Percentiles rank a stretch among this genome's conserved stretches.
phyloP scores from a whole-genome alignment of 1,140 invertebrate species.

The Diabrotica undecimpunctata region DNA sequence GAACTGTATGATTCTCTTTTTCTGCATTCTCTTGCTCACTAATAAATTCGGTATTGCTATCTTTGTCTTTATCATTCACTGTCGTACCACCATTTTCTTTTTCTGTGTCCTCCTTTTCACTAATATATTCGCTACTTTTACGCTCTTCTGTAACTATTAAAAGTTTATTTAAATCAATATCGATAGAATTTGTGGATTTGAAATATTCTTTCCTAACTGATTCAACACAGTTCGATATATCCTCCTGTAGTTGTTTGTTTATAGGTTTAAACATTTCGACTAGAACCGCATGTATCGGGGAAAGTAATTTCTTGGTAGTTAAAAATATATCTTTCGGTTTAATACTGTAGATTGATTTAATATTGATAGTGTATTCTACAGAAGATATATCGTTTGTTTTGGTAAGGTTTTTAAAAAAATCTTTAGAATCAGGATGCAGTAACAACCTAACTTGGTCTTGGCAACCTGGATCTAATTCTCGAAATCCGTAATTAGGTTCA shows the following conservation, averaged over 20 bases:
- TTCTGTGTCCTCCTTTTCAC: background rate
- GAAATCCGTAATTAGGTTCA: constrained; percentile 36
- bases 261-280: background rate
- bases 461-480: constrained; percentile 27
- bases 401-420: constrained; percentile 20
- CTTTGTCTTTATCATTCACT: no score
- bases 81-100: background rate
- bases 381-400: background rate
- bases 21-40: background rate
- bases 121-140: no score
- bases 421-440: constrained; percentile 28
- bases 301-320: background rate
- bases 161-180: constrained; percentile 23
- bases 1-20: background rate
- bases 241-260: background rate
- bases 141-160: constrained; percentile 3
- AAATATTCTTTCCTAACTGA: constrained; percentile 12
- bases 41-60: no score
- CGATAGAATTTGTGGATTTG: constrained; percentile 5
- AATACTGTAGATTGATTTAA: background rate
- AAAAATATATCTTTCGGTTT: background rate
- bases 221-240: background rate
- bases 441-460: constrained; percentile 24
- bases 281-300: background rate
- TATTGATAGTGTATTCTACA: background rate